Percentiles rank a stretch among this genome's conserved stretches.
Evolutionary conservation across 2,888 invertebrate genomes (phyloP).

Genomic region (Andrena fulva): DNA sequence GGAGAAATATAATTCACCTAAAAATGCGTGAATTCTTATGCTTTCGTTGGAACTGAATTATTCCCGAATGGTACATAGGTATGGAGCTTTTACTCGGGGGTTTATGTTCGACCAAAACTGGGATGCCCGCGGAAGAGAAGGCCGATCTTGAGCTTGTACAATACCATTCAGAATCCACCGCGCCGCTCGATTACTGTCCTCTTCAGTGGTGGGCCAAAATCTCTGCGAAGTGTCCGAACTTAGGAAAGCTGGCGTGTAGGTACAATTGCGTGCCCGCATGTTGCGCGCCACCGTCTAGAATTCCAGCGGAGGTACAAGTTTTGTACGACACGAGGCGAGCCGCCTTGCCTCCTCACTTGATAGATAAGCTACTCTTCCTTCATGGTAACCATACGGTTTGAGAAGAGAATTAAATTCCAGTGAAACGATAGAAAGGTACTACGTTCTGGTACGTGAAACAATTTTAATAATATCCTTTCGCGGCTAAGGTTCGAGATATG

Average conservation of each 20-base stretch:
- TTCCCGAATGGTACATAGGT: slow-evolving; percentile 70
- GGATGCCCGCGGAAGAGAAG: slow-evolving; percentile 84
- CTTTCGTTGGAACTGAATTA: neutral
- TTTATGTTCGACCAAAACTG: slow-evolving; percentile 79
- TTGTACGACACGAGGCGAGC: slow-evolving; percentile 82
- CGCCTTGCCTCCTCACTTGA: slow-evolving; percentile 82
- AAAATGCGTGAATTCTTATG: neutral
- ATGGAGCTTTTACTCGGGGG: slow-evolving; percentile 85
- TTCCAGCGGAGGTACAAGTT: slow-evolving; percentile 82
- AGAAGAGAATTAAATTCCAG: slow-evolving; percentile 27
- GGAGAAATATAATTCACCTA: neutral
- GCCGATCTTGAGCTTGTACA: slow-evolving; percentile 85
- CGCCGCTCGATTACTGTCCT: slow-evolving; percentile 84
- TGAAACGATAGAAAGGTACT: slow-evolving; percentile 18
- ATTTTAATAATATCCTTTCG: slow-evolving; percentile 15
- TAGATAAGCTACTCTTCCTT: slow-evolving; percentile 83
- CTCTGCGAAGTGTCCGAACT: slow-evolving; percentile 83
- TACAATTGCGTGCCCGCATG: slow-evolving; percentile 85
- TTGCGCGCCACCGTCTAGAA: slow-evolving; percentile 83
- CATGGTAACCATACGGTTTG: slow-evolving; percentile 81
- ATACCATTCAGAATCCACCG: slow-evolving; percentile 85
- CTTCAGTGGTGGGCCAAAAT: slow-evolving; percentile 85
- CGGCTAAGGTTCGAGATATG: slow-evolving; percentile 4
- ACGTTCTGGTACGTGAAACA: slow-evolving; percentile 9
- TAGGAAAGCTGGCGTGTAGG: slow-evolving; percentile 82